These are phyloP conservation scores for Psettodes erumei DNA, from an alignment of 2,113 vertebrate genomes.

Conservation along the genomic window DNA sequence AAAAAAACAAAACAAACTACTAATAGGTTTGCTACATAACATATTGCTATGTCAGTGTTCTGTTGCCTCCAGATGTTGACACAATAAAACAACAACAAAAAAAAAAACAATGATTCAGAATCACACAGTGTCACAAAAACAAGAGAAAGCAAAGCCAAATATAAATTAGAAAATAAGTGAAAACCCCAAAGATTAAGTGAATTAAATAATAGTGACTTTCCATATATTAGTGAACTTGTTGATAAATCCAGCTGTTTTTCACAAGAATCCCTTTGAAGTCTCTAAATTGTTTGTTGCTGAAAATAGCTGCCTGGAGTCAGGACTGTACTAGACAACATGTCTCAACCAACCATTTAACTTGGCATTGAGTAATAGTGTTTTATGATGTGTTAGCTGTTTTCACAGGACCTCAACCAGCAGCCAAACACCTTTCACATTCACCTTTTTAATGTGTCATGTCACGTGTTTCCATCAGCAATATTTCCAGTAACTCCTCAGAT, in stretches of 20 bases:
- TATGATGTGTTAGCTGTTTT: conserved; percentile 55
- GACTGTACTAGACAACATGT: conserved; percentile 36
- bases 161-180: no score
- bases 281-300: conserved; percentile 41
- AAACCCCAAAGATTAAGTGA: no score
- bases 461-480: conserved; percentile 14
- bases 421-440: conserved; percentile 37
- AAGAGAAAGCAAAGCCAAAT: no score
- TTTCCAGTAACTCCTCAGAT: conserved; percentile 32
- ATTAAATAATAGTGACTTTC: not conserved
- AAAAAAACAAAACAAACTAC: not conserved
- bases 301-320: conserved; percentile 21
- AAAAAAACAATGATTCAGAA: no score
- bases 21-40: not conserved
- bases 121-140: no score
- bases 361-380: conserved; percentile 26
- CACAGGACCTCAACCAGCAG: conserved; percentile 28
- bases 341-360: conserved; percentile 26
- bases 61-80: no score
- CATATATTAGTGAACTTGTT: not conserved
- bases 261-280: conserved; percentile 29
- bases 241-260: not conserved
- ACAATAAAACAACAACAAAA: no score
- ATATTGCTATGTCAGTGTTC: no score
- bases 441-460: conserved; percentile 19